A percentile compares a stretch with the other conserved stretches of the same genome.
phyloP scores from a whole-genome alignment of 2,113 vertebrate species.

The Dolichotis patagonum region DNA sequence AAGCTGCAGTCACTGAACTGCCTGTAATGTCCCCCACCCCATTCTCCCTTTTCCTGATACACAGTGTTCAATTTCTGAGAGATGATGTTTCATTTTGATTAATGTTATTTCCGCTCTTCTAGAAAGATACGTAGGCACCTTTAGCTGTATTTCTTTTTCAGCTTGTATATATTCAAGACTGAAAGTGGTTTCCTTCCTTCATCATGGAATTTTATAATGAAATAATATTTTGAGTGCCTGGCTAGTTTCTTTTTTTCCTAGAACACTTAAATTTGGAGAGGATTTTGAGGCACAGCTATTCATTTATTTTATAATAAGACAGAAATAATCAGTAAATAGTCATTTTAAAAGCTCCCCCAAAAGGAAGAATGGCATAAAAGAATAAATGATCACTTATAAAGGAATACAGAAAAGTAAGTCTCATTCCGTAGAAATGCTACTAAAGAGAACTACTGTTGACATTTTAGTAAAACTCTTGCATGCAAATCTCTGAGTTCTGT shows the following conservation, averaged over 20 bases:
- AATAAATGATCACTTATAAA: not conserved
- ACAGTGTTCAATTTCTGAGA: slow-evolving; percentile 11
- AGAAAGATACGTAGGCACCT: slow-evolving; percentile 27
- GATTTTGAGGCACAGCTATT: slow-evolving; percentile 14
- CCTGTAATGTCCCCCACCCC: rapidly evolving
- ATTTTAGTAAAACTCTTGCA: not conserved
- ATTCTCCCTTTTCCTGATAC: not conserved
- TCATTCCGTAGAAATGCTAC: slow-evolving; percentile 4
- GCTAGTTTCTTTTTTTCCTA: not conserved
- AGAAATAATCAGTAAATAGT: slow-evolving; percentile 52
- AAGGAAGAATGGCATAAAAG: not conserved
- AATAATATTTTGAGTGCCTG: slow-evolving; percentile 66
- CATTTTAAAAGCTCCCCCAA: slow-evolving; percentile 5
- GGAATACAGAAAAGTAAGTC: not conserved
- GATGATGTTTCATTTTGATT: slow-evolving; percentile 37
- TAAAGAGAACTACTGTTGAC: not conserved
- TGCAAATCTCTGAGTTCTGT: not conserved
- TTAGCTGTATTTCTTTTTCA: slow-evolving; percentile 37
- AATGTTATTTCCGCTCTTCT: slow-evolving; percentile 32
- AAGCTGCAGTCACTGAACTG: too few relatives aligned
- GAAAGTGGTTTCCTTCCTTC: slow-evolving; percentile 53
- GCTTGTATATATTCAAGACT: slow-evolving; percentile 36
- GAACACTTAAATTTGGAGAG: slow-evolving; percentile 52
- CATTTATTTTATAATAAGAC: slow-evolving; percentile 61
- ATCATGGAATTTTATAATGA: slow-evolving; percentile 62